Evolutionary conservation across 2,888 invertebrate species (phyloP).

Genomic region (Morpho deidamia): DNA sequence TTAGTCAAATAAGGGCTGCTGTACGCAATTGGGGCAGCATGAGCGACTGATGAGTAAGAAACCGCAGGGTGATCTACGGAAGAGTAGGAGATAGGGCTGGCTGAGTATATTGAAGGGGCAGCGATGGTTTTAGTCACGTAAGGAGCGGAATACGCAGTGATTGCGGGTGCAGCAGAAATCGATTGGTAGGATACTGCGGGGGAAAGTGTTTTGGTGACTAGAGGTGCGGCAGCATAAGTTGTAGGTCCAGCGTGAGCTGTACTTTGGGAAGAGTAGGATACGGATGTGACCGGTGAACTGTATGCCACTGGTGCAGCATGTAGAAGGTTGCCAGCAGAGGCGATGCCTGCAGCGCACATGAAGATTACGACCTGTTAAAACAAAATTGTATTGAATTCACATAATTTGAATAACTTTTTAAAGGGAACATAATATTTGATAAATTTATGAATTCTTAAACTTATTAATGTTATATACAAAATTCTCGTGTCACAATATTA

Average conservation of each 20-base stretch:
- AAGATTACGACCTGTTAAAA: slow-evolving; percentile 69
- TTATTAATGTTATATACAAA: no score
- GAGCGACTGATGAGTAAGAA: slow-evolving; percentile 27
- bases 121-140: slow-evolving; percentile 66
- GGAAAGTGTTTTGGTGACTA: slow-evolving; percentile 38
- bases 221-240: slow-evolving; percentile 35
- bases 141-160: slow-evolving; percentile 25
- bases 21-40: slow-evolving; percentile 34
- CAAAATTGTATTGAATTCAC: not conserved
- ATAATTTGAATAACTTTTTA: not conserved
- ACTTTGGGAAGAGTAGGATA: slow-evolving; percentile 33
- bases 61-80: slow-evolving; percentile 30
- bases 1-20: slow-evolving; percentile 43
- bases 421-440: no score
- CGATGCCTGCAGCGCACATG: slow-evolving; percentile 78
- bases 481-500: no score
- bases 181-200: slow-evolving; percentile 41
- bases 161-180: slow-evolving; percentile 55
- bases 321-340: slow-evolving; percentile 78
- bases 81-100: slow-evolving; percentile 21
- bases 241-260: slow-evolving; percentile 28
- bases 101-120: slow-evolving; percentile 53
- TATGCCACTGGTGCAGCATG: slow-evolving; percentile 64
- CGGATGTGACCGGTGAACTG: slow-evolving; percentile 74
- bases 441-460: no score